Evolutionary conservation across 92 coral and sea anemone species (phyloP), one percentile per base, ranked within the genome.

Genomic region (Phenganax stokvisi): DNA sequence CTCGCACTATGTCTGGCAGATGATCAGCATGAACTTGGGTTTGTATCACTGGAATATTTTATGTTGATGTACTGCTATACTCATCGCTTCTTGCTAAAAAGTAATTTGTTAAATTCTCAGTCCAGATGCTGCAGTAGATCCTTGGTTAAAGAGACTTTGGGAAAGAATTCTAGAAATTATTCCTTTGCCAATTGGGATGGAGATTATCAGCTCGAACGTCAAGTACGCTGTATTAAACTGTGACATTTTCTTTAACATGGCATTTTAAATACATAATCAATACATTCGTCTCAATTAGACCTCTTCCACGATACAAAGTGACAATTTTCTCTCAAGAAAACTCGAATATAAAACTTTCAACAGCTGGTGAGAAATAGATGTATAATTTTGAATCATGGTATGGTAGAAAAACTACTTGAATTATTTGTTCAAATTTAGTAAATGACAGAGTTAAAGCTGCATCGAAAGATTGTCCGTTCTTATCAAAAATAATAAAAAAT

Each of bases 11-110:
- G 92, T 29, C 89, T 93, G 53, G 98, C 98, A 57, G 98, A 93
- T 88, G 98, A 93, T 84, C 98, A 93, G 53, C 98, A 93, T 91
- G 98, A 93, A 8, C 79, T 93, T 31, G 98, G 98, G 98, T 93
- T 85, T 72, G 92, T 73, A 61, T 53, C 13, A 73, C 12, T 54
- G 8, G 12, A 55, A 5, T 55, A 71, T 71, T 9, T 55, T 25
- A 6, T 6, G 10, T 65, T 11, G 71, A 17, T 3, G 17, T 66
- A 16, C 3, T 37, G 47, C 47, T 5, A 37, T 5, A 37, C 25
- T 20, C 47, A 37, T 37, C 2, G 47, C 47, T 37, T 37, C 47
- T 37, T 5, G 5, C 47, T 1, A 37, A 37, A 2, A 37, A 37
- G 47, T 81, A 29, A 17, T 55, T 71, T 29, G 17, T 81, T 71